Evolutionary conservation across 2,888 invertebrate species (phyloP), one percentile per base, ranked within the genome.

Genomic region (Tromatobia lineatoria): DNA sequence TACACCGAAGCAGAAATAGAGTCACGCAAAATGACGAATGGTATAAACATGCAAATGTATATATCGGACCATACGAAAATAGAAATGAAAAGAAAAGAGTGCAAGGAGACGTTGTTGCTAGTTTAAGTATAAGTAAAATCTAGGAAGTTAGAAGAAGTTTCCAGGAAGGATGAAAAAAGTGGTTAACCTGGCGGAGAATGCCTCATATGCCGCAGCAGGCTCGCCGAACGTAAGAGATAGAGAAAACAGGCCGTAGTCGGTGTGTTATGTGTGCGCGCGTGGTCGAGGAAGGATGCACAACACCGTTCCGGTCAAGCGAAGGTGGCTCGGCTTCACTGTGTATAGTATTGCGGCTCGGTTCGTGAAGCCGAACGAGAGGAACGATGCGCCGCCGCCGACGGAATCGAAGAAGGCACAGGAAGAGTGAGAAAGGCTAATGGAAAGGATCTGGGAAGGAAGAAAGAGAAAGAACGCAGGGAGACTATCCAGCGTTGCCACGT

Each of bases 291-390:
- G 87, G 86, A 90, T 91, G 91, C 90, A 92, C 90, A 91, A 90
- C 91, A 90, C 90, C 87, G 89, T 90, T 92, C 89, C 90, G 92
- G 91, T 92, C 90, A 91, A 92, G 91, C 88, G 87, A 87, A 87
- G 87, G 85, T 87, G 83, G 83, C 78, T 73, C 77, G 82, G 79
- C 76, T 52, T 59, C 64, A 42, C 66, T 57, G 54, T 54, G 54
- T 54, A 54, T 54, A 54, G 23, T 25, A 15, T 25, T 57, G 57
- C 57, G 13, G 23, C 69, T 20, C 47, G 54, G 73, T 78, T 80
- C 54, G 45, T 75, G 82, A 79, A 85, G 84, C 77, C 85, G n/a
- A 18, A 45, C 42, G 45, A 64, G 70, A 82, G 77, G 50, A 79
- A 85, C 84, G 85, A 85, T 83, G 80, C 86, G 73, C 80, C 81